Conservation (phyloP, 1,140 invertebrate species). For the Plutomurus gul region DNA sequence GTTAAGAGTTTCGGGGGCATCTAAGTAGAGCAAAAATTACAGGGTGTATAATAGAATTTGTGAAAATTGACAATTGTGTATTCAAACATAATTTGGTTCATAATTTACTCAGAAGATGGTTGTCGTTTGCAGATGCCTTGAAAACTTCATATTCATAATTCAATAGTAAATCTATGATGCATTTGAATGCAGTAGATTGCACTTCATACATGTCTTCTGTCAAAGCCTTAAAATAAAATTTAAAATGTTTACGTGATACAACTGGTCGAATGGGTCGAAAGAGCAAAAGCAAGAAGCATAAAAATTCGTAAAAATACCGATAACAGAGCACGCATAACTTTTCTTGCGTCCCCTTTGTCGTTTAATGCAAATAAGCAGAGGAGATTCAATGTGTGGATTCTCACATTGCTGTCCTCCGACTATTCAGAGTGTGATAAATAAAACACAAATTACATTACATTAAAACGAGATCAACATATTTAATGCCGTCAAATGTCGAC, state of each 20-base stretch:
- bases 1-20: background rate
- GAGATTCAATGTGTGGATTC: background rate
- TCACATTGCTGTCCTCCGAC: background rate
- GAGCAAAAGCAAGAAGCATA: background rate
- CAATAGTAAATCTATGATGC: slow-evolving; percentile 19
- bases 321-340: background rate
- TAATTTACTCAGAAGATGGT: background rate
- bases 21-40: background rate
- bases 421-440: background rate
- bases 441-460: too few species aligned
- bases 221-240: slow-evolving; percentile 5
- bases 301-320: slow-evolving; percentile 1
- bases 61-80: background rate
- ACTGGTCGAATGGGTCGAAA: background rate
- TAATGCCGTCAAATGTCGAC: background rate
- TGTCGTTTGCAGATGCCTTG: background rate
- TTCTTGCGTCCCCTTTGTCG: background rate
- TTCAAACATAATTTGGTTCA: background rate
- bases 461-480: too few species aligned
- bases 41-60: background rate
- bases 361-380: background rate
- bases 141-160: background rate
- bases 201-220: background rate
- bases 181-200: background rate
- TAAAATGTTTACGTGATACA: background rate